Conservation (phyloP, 2,797 vertebrate genomes). For the Darevskia mixta region DNA sequence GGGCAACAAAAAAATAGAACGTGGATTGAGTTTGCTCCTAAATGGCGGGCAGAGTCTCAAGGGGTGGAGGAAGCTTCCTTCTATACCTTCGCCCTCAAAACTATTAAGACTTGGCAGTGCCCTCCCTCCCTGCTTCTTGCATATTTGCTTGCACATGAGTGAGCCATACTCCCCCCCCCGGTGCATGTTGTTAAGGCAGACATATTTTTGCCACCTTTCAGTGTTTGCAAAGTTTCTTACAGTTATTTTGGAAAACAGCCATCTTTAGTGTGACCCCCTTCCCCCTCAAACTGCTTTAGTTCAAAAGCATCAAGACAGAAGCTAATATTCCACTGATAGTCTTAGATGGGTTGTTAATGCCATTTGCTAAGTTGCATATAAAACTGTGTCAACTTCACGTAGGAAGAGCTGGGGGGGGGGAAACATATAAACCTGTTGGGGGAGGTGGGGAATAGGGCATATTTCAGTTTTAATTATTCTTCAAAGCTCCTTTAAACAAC, state of each 20-base stretch:
- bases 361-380: neutral
- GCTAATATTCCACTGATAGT: neutral
- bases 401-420: neutral
- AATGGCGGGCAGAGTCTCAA: too few species aligned
- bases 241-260: neutral
- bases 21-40: too few species aligned
- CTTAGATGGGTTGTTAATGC: neutral
- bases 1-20: too few species aligned
- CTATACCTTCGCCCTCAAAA: too few species aligned
- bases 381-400: neutral
- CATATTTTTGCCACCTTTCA: neutral
- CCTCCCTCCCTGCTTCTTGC: too few species aligned
- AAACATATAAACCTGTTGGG: neutral
- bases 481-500: conserved; percentile 31
- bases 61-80: too few species aligned
- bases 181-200: neutral
- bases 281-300: neutral
- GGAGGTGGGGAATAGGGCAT: neutral
- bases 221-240: neutral
- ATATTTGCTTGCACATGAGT: neutral
- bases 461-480: conserved; percentile 16
- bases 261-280: neutral
- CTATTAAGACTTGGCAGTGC: too few species aligned
- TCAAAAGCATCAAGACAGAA: conserved; percentile 2
- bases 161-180: neutral